Base-by-base conservation (phyloP, 2,113 vertebrate genomes). In the Lycocorax pyrrhopterus region DNA sequence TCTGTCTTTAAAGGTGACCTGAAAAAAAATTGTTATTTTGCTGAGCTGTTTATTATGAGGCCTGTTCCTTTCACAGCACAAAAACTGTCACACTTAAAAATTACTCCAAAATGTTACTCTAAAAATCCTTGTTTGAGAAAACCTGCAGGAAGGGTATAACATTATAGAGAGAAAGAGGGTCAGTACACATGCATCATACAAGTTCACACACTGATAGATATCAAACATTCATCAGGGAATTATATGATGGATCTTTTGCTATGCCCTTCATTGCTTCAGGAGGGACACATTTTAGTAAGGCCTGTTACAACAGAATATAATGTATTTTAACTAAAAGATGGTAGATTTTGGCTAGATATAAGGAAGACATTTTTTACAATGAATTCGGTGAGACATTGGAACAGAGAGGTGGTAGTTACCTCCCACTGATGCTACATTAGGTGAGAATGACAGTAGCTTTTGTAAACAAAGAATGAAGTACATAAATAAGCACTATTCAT, bases 1-100 rank as follows among this genome's bases (percentile, higher is more conserved):
- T 86, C 44, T 94, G 60, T 49, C 85, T 95, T 88, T 92, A 95
- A 96, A 94, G 85, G 93, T 93, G 95, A 96, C 87, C 84, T 75
- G 82, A 91, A 96, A 93, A 89, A 96, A 80, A 83, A 37, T 41
- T 9, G 47, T 71, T 89, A 78, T 84, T 44, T 68, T 72, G 90
- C 85, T 81, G 93, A 84, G 68, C 76, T 93, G 72, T 77, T 96
- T 86, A 77, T 89, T 91, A 86, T 22, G n/a, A 26, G 26, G 27
- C 51, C 53, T 71, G 29, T 33, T 81, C 16, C 71, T 77, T 90
- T 84, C 89, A 69, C 22, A 84, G 85, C 60, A 81, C 26, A 90
- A 93, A 94, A 52, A 23, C 67, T 66, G 59, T 20, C 59, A 90
- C 19, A 41, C 41, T 46, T 59, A 37, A 73, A 92, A 93, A 93